Conservation (phyloP, 2,888 invertebrate species). For the Hypsopygia costalis region DNA sequence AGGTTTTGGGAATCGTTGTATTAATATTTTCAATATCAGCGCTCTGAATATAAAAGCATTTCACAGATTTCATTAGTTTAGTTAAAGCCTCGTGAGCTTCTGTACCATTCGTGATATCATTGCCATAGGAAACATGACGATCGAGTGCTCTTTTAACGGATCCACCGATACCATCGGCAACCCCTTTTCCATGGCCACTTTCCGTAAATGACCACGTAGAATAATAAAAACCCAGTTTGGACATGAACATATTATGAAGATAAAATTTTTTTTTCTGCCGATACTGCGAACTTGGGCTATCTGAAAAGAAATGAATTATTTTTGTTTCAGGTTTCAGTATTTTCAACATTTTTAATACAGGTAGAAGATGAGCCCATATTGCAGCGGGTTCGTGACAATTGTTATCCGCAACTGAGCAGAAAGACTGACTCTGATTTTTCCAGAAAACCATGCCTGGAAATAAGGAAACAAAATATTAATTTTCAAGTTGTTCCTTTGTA, state of each 20-base stretch:
- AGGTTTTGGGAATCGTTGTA: slow-evolving; percentile 4
- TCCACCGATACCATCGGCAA: slow-evolving; percentile 10
- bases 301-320: too few relatives aligned
- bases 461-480: too few relatives aligned
- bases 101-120: slow-evolving; percentile 4
- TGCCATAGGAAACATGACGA: slow-evolving; percentile 3
- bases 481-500: too few relatives aligned
- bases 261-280: slow-evolving; percentile 9
- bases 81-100: slow-evolving; percentile 4
- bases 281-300: too few relatives aligned
- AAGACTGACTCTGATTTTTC: too few relatives aligned
- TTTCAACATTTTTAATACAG: too few relatives aligned
- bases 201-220: slow-evolving; percentile 11
- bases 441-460: too few relatives aligned
- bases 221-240: slow-evolving; percentile 4
- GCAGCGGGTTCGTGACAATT: too few relatives aligned
- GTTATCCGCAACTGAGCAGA: too few relatives aligned
- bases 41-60: slow-evolving; percentile 5
- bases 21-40: slow-evolving; percentile 4
- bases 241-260: slow-evolving; percentile 6
- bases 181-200: too few relatives aligned
- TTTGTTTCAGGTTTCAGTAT: too few relatives aligned
- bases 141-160: slow-evolving; percentile 10
- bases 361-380: too few relatives aligned
- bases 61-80: slow-evolving; percentile 5